phyloP scores from a whole-genome alignment of 2,113 vertebrate species.

The Pedetes capensis region DNA sequence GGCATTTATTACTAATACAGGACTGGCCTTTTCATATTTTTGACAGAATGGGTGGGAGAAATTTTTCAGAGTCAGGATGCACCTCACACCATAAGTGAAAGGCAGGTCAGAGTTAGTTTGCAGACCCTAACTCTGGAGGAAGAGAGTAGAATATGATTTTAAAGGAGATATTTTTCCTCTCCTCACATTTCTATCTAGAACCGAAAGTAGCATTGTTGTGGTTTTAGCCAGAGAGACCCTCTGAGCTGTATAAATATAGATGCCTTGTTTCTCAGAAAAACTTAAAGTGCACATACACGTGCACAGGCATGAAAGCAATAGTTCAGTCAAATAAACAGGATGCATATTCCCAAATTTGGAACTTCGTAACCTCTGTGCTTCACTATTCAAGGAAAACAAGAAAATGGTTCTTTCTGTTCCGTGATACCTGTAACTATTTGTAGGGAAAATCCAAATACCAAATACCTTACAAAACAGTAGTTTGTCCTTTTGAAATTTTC shows the following conservation, averaged over 20 bases:
- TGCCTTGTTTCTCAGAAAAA: constrained; percentile 34
- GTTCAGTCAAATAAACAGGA: constrained; percentile 56
- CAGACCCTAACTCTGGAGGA: background rate
- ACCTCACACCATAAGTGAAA: background rate
- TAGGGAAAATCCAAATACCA: background rate
- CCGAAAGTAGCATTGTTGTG: background rate
- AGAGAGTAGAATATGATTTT: background rate
- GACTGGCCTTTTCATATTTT: background rate
- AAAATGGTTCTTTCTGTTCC: background rate
- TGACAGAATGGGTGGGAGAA: background rate
- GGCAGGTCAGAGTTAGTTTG: background rate
- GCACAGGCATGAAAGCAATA: background rate
- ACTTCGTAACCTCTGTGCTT: background rate
- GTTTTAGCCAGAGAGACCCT: background rate
- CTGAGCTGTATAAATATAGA: background rate
- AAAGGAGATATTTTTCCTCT: background rate
- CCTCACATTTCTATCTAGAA: background rate
- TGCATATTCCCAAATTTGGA: constrained; percentile 36
- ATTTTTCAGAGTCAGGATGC: background rate
- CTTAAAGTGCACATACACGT: background rate
- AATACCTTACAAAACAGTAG: background rate
- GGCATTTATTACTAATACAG: background rate
- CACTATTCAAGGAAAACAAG: background rate
- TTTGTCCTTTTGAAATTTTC: background rate
- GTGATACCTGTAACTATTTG: background rate